Conservation (phyloP, 2,113 vertebrate genomes). For the Brachirus orientalis region DNA sequence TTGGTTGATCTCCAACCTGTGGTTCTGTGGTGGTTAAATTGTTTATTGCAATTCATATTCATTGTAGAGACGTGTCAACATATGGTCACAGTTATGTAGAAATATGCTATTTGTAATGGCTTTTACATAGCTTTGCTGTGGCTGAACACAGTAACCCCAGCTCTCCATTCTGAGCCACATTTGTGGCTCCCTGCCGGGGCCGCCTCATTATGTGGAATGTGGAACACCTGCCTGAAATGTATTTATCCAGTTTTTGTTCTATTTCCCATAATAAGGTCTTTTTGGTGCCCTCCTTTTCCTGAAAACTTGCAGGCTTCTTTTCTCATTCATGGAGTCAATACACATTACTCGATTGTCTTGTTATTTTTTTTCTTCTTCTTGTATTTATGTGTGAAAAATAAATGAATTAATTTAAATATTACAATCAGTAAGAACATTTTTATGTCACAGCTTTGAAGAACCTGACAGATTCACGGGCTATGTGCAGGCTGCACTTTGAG, state of each 20-base stretch:
- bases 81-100: constrained; percentile 27
- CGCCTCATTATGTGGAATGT: constrained; percentile 63
- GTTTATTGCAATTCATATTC: constrained; percentile 9
- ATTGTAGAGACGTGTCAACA: constrained; percentile 28
- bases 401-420: no score
- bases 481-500: no score
- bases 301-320: constrained; percentile 3
- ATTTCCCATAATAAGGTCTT: constrained; percentile 16
- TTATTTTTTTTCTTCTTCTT: no score
- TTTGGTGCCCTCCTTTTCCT: constrained; percentile 19
- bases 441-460: constrained; percentile 1
- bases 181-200: constrained; percentile 51
- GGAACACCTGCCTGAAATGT: constrained; percentile 59
- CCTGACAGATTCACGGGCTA: no score
- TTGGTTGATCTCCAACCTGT: constrained; percentile 1
- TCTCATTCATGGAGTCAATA: constrained; percentile 3
- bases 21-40: not conserved
- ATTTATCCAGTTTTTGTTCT: constrained; percentile 13
- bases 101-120: constrained; percentile 36
- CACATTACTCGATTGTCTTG: not conserved
- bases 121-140: constrained; percentile 41
- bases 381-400: no score
- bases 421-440: not conserved
- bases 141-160: constrained; percentile 40
- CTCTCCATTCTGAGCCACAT: constrained; percentile 38